Percentiles rank a stretch among this genome's conserved stretches.
These are phyloP conservation scores for Trypoxylus dichotomus DNA, from an alignment of 1,140 invertebrate species.

Conservation along the genomic window DNA sequence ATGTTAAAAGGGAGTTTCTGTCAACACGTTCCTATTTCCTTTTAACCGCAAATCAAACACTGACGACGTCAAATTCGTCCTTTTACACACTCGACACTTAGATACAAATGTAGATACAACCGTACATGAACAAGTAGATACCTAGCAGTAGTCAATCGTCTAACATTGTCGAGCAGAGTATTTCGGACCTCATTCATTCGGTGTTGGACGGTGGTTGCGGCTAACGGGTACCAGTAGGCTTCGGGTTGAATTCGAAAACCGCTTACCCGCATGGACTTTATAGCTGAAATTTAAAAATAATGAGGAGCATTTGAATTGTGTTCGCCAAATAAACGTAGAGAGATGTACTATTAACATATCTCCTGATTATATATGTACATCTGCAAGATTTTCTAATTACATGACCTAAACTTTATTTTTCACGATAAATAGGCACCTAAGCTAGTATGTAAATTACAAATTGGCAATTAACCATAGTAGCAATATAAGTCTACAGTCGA, in stretches of 20 bases:
- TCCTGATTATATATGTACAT: too few relatives aligned
- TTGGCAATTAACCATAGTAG: too few relatives aligned
- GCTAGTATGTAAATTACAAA: too few relatives aligned
- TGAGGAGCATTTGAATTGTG: background rate
- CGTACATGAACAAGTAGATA: background rate
- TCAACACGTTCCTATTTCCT: conserved; percentile 37
- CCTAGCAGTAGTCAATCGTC: background rate
- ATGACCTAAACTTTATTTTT: too few relatives aligned
- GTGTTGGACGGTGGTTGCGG: background rate
- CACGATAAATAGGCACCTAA: too few relatives aligned
- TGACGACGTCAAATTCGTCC: conserved; percentile 7
- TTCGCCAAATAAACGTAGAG: too few relatives aligned
- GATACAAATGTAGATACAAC: conserved; percentile 1
- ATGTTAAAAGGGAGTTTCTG: conserved; percentile 42
- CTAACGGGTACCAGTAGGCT: conserved; percentile 14
- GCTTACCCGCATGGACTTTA: background rate
- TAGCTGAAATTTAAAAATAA: background rate
- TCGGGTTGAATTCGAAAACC: background rate
- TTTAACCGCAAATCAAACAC: conserved; percentile 31
- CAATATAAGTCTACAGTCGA: too few relatives aligned
- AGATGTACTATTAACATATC: too few relatives aligned
- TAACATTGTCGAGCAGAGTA: background rate
- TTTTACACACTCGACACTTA: background rate
- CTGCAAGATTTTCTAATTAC: too few relatives aligned
- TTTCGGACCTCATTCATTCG: background rate